These are phyloP conservation scores for Chloebia gouldiae DNA, from an alignment of 2,113 vertebrate species.

Conservation along the genomic window DNA sequence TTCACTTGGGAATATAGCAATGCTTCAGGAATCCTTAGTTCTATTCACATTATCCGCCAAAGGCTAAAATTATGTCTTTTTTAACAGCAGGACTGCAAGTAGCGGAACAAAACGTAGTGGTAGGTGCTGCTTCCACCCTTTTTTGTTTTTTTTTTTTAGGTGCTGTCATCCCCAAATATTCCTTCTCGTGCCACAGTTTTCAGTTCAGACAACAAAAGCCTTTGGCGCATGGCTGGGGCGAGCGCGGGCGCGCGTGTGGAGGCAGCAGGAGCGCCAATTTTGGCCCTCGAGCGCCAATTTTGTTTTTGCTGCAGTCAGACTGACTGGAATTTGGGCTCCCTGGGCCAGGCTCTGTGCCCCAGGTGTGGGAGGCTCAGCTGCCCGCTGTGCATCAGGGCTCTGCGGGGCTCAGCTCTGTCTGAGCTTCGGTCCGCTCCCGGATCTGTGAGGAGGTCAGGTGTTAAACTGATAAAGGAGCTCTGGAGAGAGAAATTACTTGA, in stretches of 20 bases:
- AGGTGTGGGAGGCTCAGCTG: background rate
- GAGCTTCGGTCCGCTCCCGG: background rate
- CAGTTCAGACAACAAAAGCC: accelerated
- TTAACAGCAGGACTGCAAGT: background rate
- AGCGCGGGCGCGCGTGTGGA: accelerated
- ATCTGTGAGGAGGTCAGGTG: background rate
- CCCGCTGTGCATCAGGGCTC: accelerated
- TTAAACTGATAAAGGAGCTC: background rate
- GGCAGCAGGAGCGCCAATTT: background rate
- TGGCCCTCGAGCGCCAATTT: background rate
- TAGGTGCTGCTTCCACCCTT: background rate
- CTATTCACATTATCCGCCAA: background rate
- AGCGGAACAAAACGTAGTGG: background rate
- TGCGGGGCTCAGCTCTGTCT: background rate
- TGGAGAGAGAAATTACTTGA: background rate
- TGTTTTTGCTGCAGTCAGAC: accelerated
- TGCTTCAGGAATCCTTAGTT: background rate
- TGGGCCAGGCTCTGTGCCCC: background rate
- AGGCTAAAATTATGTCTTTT: background rate
- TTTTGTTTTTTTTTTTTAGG: background rate
- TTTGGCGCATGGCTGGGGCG: background rate
- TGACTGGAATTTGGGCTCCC: accelerated
- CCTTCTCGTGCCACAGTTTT: background rate
- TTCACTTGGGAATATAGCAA: background rate
- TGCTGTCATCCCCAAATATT: accelerated